phyloP scores from a whole-genome alignment of 2,888 invertebrate genomes.

The Diplazon laetatorius region DNA sequence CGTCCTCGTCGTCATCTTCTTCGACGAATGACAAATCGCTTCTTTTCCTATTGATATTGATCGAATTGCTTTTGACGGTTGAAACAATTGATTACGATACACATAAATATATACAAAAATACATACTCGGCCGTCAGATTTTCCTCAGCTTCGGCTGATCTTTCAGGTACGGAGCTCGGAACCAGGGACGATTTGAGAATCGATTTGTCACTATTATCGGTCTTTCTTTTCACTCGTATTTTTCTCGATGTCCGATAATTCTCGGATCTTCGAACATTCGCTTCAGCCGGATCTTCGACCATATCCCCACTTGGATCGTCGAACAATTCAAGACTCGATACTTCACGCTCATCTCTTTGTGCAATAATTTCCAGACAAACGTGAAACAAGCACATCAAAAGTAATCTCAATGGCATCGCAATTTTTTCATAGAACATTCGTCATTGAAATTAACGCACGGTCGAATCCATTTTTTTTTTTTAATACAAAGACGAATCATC shows the following conservation, averaged over 20 bases:
- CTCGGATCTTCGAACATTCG: background rate
- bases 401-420: background rate
- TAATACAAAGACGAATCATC: too few species aligned
- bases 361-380: constrained; percentile 14
- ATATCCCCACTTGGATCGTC: background rate
- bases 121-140: constrained; percentile 17
- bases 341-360: constrained; percentile 2
- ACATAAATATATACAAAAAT: too few species aligned
- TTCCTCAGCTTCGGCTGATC: background rate
- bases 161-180: background rate
- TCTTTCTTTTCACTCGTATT: constrained; percentile 16
- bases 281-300: background rate
- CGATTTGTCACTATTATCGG: background rate
- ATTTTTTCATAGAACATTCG: background rate
- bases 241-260: background rate
- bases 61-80: background rate
- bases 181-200: background rate
- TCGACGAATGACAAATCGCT: constrained; percentile 9
- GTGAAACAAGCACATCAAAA: constrained; percentile 12
- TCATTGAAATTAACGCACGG: background rate
- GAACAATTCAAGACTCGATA: background rate
- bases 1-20: constrained; percentile 30
- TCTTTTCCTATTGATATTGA: constrained; percentile 13
- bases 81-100: background rate
- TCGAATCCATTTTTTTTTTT: constrained; percentile 31